A percentile compares a stretch with the other conserved stretches of the same genome.
Conservation (phyloP, 2,888 invertebrate genomes). For the Phalangium opilio region DNA sequence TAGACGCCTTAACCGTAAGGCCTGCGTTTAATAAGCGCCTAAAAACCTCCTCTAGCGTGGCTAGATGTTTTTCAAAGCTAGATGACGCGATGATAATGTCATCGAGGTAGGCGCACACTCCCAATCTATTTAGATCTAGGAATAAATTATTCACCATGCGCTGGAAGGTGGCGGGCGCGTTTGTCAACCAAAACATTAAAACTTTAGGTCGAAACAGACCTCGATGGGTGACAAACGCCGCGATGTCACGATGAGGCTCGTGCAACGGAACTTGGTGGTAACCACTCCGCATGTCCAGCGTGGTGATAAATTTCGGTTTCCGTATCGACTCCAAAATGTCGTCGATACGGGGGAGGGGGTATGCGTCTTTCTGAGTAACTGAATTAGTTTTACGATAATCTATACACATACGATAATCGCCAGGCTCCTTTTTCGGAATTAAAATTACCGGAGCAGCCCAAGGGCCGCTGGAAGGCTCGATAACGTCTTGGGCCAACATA, state of each 20-base stretch:
- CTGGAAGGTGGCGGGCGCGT: slow-evolving; percentile 14
- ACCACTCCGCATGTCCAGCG: slow-evolving; percentile 13
- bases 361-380: no score
- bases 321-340: no score
- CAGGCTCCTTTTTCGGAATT: neutral
- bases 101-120: neutral
- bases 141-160: slow-evolving; percentile 5
- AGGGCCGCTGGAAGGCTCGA: no score
- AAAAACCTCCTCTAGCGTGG: no score
- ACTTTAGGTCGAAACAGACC: slow-evolving; percentile 10
- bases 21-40: no score
- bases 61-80: no score
- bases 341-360: no score
- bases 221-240: slow-evolving; percentile 17
- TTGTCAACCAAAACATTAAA: slow-evolving; percentile 14
- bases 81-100: no score
- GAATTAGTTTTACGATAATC: slow-evolving; percentile 10
- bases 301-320: slow-evolving; percentile 4
- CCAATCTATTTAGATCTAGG: slow-evolving; percentile 2
- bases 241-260: slow-evolving; percentile 7
- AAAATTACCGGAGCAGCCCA: no score
- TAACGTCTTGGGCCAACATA: no score
- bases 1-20: no score
- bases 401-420: slow-evolving; percentile 7
- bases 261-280: slow-evolving; percentile 17